A percentile compares a stretch with the other conserved stretches of the same genome.
Conservation (phyloP, 1,140 invertebrate genomes). For the Wiebesia pumilae region DNA sequence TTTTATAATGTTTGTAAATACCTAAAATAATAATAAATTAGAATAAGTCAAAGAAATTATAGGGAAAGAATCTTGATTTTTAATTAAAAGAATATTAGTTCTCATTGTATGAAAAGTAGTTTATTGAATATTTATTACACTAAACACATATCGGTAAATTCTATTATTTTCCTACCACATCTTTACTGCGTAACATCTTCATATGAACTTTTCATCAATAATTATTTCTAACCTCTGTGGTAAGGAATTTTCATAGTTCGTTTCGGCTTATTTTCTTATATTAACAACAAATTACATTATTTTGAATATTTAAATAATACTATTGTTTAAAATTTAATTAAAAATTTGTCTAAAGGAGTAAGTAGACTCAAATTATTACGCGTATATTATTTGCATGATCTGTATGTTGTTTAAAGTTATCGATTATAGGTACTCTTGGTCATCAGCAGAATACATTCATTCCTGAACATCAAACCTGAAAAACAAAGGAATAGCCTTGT, state of each 20-base stretch:
- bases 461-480: constrained; percentile 34
- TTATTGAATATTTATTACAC: constrained; percentile 43
- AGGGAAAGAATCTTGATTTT: background rate
- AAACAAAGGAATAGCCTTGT: background rate
- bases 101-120: constrained; percentile 39
- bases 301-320: constrained; percentile 4
- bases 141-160: constrained; percentile 42
- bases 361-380: constrained; percentile 27
- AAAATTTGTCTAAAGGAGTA: constrained; percentile 22
- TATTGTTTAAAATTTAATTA: constrained; percentile 24
- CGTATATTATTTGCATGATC: constrained; percentile 23
- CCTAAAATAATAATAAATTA: background rate
- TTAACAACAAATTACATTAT: constrained; percentile 20
- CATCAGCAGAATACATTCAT: constrained; percentile 36
- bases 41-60: background rate
- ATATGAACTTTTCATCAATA: constrained; percentile 15
- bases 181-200: constrained; percentile 8
- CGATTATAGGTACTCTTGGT: constrained; percentile 38
- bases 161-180: constrained; percentile 37
- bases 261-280: constrained; percentile 14
- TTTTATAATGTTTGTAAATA: constrained; percentile 25
- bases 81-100: constrained; percentile 9
- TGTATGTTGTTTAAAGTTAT: constrained; percentile 16
- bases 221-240: constrained; percentile 17
- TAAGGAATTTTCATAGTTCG: constrained; percentile 2